Evolutionary conservation across 2,113 vertebrate genomes (phyloP).

Genomic region (Pluvianellus socialis): DNA sequence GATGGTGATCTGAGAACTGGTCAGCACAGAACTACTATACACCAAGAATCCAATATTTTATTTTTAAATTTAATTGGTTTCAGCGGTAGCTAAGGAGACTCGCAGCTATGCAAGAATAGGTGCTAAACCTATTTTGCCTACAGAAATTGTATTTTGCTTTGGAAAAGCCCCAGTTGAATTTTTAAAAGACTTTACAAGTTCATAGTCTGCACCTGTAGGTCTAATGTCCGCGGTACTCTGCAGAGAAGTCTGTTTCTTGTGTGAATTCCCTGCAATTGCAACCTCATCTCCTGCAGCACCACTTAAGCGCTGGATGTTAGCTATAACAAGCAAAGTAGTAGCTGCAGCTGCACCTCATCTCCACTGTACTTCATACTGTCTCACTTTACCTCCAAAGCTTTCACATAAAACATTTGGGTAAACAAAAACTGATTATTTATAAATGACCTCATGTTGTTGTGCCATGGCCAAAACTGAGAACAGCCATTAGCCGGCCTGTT

Average conservation of each 20-base stretch:
- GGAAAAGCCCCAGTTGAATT: neutral
- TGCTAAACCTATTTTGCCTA: constrained; percentile 16
- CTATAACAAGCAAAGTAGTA: neutral
- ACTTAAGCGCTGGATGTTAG: neutral
- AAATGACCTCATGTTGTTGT: constrained; percentile 22
- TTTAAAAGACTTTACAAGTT: constrained; percentile 58
- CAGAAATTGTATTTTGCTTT: constrained; percentile 43
- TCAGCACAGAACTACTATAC: neutral
- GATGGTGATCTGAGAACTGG: neutral
- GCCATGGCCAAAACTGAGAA: constrained; percentile 40
- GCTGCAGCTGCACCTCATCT: constrained; percentile 14
- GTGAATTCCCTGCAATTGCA: constrained; percentile 8
- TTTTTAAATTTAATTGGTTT: neutral
- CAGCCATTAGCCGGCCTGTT: neutral
- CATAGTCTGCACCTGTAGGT: constrained; percentile 33
- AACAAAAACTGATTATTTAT: constrained; percentile 20
- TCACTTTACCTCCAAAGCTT: constrained; percentile 24
- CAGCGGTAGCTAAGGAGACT: neutral
- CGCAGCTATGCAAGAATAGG: neutral
- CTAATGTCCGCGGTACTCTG: neutral
- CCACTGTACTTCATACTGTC: neutral
- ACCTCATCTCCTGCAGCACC: neutral
- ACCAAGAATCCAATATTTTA: neutral
- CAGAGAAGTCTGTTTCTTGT: neutral
- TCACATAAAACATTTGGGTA: neutral